phyloP scores from a whole-genome alignment of 2,797 vertebrate genomes.

The Petrocephalus schoutedeni region DNA sequence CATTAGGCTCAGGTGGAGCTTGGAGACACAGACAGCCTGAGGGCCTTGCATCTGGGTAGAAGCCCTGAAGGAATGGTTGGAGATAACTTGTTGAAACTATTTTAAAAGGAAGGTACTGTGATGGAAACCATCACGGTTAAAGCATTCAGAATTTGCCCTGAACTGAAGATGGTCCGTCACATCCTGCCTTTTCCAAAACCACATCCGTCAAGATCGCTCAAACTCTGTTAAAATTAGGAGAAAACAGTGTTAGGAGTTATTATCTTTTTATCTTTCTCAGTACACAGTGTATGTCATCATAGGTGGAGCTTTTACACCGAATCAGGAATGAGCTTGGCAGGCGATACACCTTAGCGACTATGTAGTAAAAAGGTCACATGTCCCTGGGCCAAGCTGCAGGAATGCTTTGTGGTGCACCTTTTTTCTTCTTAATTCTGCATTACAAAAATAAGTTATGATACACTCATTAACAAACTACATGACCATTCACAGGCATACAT shows the following conservation, averaged over 20 bases:
- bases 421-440: not conserved
- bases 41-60: not conserved
- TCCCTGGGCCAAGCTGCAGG: not conserved
- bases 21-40: not conserved
- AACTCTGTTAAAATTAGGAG: not conserved
- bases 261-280: not conserved
- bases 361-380: not conserved
- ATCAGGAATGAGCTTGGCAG: not conserved
- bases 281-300: not conserved
- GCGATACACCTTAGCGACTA: not conserved
- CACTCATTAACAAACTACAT: not conserved
- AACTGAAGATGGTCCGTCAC: not conserved
- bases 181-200: not conserved
- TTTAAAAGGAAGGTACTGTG: not conserved
- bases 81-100: not conserved
- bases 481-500: not conserved
- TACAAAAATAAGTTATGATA: not conserved
- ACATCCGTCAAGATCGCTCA: not conserved
- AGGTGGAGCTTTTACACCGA: not conserved
- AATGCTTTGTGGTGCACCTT: not conserved
- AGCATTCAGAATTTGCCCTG: not conserved
- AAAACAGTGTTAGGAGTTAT: not conserved
- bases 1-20: not conserved
- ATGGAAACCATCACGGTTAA: not conserved
- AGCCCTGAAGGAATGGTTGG: not conserved